phyloP scores from a whole-genome alignment of 2,888 invertebrate genomes.

The Caenorhabditis japonica region DNA sequence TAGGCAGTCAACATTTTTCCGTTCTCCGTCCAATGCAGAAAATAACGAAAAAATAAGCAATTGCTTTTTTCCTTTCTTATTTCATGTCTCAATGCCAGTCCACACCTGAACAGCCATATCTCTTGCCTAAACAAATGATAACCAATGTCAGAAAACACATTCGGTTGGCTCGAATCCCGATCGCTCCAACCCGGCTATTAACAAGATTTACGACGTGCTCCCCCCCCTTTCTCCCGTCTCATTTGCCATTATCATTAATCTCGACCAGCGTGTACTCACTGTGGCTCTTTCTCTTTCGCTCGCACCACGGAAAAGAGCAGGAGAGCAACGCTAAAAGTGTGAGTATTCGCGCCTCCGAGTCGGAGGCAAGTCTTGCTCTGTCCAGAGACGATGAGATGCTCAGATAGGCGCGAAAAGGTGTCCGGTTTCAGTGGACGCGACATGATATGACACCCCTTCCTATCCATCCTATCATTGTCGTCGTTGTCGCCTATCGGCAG shows the following conservation, averaged over 20 bases:
- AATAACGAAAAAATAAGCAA: too few relatives aligned
- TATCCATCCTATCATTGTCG: constrained; percentile 9
- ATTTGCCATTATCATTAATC: constrained; percentile 47
- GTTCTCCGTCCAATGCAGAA: too few relatives aligned
- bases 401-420: constrained; percentile 29
- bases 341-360: constrained; percentile 27
- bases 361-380: background rate
- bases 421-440: constrained; percentile 36
- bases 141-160: constrained; percentile 38
- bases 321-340: constrained; percentile 33
- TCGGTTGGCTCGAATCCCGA: constrained; percentile 4
- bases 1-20: too few relatives aligned
- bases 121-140: constrained; percentile 47
- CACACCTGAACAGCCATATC: constrained; percentile 17
- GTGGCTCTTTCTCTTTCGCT: too few relatives aligned
- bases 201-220: constrained; percentile 48
- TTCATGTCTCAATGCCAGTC: background rate
- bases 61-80: background rate
- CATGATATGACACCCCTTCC: constrained; percentile 45
- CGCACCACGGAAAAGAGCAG: constrained; percentile 1
- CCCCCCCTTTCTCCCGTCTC: constrained; percentile 9
- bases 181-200: constrained; percentile 35
- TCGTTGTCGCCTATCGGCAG: background rate
- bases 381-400: constrained; percentile 1
- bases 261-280: constrained; percentile 32